A percentile compares a stretch with the other conserved stretches of the same genome.
Evolutionary conservation across 2,888 invertebrate species (phyloP).

Genomic region (Stenolophus ochropezus): DNA sequence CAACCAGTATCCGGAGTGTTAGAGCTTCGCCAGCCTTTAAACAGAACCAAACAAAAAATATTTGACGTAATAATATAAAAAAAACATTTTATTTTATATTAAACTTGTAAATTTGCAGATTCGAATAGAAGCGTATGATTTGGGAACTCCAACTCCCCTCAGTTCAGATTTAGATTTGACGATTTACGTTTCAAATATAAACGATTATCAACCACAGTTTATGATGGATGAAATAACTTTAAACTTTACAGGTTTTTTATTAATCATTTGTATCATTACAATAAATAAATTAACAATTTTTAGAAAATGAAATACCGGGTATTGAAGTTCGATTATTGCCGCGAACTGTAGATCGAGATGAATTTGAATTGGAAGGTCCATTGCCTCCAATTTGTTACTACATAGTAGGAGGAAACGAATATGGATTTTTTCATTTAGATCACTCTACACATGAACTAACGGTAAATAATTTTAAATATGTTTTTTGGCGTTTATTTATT

Average conservation of each 20-base stretch:
- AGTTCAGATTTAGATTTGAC: constrained; percentile 91
- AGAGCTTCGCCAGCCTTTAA: constrained; percentile 81
- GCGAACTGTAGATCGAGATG: constrained; percentile 90
- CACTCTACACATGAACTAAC: constrained; percentile 81
- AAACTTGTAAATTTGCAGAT: too few species aligned
- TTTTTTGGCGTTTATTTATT: constrained; percentile 30
- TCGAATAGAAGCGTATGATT: constrained; percentile 91
- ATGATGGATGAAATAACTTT: constrained; percentile 81
- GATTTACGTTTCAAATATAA: constrained; percentile 90
- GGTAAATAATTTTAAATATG: constrained; percentile 72
- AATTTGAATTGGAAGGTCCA: constrained; percentile 85
- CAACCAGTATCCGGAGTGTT: constrained; percentile 87
- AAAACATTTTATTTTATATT: background rate
- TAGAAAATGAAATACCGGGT: constrained; percentile 79
- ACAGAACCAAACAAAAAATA: constrained; percentile 89
- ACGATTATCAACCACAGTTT: constrained; percentile 92
- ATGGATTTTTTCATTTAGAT: constrained; percentile 82
- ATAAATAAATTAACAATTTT: constrained; percentile 25
- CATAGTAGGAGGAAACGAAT: constrained; percentile 89
- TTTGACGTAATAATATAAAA: constrained; percentile 81
- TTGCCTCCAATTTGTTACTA: constrained; percentile 93
- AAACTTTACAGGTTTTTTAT: constrained; percentile 80
- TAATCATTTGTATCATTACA: background rate
- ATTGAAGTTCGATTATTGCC: constrained; percentile 82
- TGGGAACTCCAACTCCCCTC: constrained; percentile 89